phyloP scores from a whole-genome alignment of 2,888 invertebrate species.

The Polyommatus icarus region DNA sequence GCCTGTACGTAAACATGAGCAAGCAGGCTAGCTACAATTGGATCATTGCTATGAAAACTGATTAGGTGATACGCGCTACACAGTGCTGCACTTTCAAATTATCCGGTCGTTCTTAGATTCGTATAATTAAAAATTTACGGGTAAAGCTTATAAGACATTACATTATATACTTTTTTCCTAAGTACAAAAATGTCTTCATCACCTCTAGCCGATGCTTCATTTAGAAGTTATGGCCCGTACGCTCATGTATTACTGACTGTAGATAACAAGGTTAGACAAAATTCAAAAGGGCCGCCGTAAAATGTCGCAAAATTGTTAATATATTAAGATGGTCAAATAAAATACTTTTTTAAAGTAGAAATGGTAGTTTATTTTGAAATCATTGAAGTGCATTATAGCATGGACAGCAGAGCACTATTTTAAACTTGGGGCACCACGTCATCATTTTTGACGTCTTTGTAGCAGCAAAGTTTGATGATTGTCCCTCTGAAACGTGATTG shows the following conservation, averaged over 20 bases:
- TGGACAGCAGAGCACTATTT: slow-evolving; percentile 34
- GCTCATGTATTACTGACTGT: slow-evolving; percentile 18
- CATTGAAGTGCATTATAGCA: slow-evolving; percentile 38
- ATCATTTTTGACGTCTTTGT: slow-evolving; percentile 31
- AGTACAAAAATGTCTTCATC: slow-evolving; percentile 20
- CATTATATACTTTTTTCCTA: slow-evolving; percentile 18
- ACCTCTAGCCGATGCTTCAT: slow-evolving; percentile 2
- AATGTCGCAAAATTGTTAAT: too few species aligned
- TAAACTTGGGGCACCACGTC: slow-evolving; percentile 36
- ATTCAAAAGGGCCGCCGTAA: too few species aligned
- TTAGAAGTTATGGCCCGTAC: slow-evolving; percentile 18
- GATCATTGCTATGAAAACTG: slow-evolving; percentile 18
- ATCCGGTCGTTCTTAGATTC: slow-evolving; percentile 14
- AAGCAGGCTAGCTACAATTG: slow-evolving; percentile 15
- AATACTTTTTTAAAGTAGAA: background rate
- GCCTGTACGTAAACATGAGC: slow-evolving; percentile 14
- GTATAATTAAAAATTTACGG: slow-evolving; percentile 1
- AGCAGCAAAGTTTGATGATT: too few species aligned
- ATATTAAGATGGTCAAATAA: background rate
- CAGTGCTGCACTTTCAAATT: slow-evolving; percentile 1
- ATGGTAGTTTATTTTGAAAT: slow-evolving; percentile 6
- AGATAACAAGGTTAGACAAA: background rate
- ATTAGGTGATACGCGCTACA: slow-evolving; percentile 16
- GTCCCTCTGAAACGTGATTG: slow-evolving; percentile 8
- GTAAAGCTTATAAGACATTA: slow-evolving; percentile 6